Evolutionary conservation across 2,113 vertebrate species (phyloP), one percentile per base, ranked within the genome.

Genomic region (Callaeas wilsoni): DNA sequence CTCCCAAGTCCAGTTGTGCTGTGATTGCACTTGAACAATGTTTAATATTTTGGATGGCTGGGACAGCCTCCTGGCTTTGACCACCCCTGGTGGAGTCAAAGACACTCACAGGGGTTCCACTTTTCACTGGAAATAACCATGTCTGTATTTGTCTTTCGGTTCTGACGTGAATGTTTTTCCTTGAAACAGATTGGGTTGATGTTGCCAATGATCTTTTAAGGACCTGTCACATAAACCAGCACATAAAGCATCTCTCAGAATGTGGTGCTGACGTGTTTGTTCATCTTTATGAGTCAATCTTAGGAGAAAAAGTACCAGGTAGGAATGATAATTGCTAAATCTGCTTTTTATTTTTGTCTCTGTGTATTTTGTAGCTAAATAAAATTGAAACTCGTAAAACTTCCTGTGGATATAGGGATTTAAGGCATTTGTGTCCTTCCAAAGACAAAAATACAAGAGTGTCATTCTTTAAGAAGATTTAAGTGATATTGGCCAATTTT

Each of bases 231-330:
- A 89, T 99, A 96, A 98, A 98, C 81, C 96, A 98, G 71, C 98
- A 88, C 56, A 95, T 99, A 92, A 97, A 93, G 27, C 97, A 96
- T 89, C 97, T 99, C 86, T 97, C 98, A 5, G 99, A 99, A 59
- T 99, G 99, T 90, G 98, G 98, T 95, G 98, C 99, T 89, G 97
- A 97, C 67, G 96, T 99, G 53, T 99, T 99, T 93, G 97, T 99
- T 94, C 52, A 22, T 71, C 97, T 99, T 84, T 99, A 99, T 89
- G 98, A 99, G 55, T 98, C 98, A 52, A 98, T 99, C 95, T 94
- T 99, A 73, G 99, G 98, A 93, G 99, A 99, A 94, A 98, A 98
- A 79, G 99, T 99, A 82, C 99, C 99, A 98, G 99, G 99, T 99
- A 98, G 98, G 97, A 89, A 60, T 16, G 7, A 25, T 42, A 27